Percentiles rank a stretch among this genome's conserved stretches.
These are phyloP conservation scores for Orthosia incerta DNA, from an alignment of 2,888 invertebrate genomes.

Conservation along the genomic window DNA sequence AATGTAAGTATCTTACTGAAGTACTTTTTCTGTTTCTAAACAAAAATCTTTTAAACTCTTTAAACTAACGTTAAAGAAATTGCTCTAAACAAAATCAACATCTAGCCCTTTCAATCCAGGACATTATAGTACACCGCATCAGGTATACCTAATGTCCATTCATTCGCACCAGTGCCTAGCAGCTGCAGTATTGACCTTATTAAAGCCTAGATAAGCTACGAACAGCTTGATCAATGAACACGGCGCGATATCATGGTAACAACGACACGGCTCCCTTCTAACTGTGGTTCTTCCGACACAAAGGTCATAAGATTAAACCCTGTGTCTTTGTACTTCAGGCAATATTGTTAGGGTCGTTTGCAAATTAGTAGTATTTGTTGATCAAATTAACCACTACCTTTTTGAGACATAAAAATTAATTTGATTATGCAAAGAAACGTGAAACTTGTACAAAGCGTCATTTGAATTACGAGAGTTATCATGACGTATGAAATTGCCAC, in stretches of 20 bases:
- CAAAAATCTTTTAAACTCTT: neutral
- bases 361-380: too few species aligned
- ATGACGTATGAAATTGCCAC: too few species aligned
- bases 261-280: neutral
- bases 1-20: too few species aligned
- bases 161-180: conserved; percentile 31
- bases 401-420: neutral
- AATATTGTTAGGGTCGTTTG: neutral
- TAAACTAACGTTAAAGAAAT: neutral
- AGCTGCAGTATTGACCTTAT: conserved; percentile 27
- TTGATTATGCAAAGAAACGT: neutral
- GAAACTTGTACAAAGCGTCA: neutral
- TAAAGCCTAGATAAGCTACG: conserved; percentile 31
- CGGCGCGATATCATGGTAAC: conserved; percentile 6
- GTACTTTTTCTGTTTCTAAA: neutral
- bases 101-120: neutral
- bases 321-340: neutral
- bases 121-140: neutral
- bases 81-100: neutral
- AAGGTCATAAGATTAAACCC: neutral
- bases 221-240: conserved; percentile 37
- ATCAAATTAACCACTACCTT: too few species aligned
- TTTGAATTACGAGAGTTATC: neutral
- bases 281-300: conserved; percentile 25
- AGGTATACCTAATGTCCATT: neutral